A percentile compares a stretch with the other conserved stretches of the same genome.
Evolutionary conservation across 64 coral and sea anemone genomes (phyloP).

Genomic region (Actinia equina): DNA sequence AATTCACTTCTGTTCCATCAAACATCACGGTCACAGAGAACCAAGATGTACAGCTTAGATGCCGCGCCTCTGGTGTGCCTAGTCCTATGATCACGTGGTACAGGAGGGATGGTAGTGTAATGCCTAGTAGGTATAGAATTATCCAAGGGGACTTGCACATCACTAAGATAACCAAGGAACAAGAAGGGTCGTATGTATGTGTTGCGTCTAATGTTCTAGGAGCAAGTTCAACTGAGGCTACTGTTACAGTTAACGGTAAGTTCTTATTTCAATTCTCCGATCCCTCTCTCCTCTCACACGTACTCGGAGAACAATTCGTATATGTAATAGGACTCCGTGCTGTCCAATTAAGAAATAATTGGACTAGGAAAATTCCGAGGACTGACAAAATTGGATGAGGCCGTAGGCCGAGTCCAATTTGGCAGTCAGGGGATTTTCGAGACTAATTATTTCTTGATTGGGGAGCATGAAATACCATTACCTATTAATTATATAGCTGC

Average conservation of each 20-base stretch:
- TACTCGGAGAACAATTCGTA: too few species aligned
- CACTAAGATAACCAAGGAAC: not conserved
- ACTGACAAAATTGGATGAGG: too few species aligned
- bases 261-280: not conserved
- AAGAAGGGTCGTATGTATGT: not conserved
- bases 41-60: not conserved
- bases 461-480: too few species aligned
- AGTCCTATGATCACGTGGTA: not conserved
- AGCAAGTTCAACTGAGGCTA: not conserved
- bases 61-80: not conserved
- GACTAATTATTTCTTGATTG: too few species aligned
- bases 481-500: too few species aligned
- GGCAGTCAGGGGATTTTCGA: too few species aligned
- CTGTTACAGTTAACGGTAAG: constrained; percentile 10
- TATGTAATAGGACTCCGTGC: too few species aligned
- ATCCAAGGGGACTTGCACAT: not conserved
- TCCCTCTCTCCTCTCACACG: too few species aligned
- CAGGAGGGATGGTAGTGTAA: not conserved
- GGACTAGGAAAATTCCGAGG: too few species aligned
- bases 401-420: too few species aligned
- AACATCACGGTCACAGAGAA: not conserved
- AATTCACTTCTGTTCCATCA: not conserved
- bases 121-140: not conserved
- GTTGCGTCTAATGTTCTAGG: not conserved
- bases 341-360: too few species aligned